phyloP scores from a whole-genome alignment of 2,797 vertebrate genomes.

The Chiloscyllium punctatum region DNA sequence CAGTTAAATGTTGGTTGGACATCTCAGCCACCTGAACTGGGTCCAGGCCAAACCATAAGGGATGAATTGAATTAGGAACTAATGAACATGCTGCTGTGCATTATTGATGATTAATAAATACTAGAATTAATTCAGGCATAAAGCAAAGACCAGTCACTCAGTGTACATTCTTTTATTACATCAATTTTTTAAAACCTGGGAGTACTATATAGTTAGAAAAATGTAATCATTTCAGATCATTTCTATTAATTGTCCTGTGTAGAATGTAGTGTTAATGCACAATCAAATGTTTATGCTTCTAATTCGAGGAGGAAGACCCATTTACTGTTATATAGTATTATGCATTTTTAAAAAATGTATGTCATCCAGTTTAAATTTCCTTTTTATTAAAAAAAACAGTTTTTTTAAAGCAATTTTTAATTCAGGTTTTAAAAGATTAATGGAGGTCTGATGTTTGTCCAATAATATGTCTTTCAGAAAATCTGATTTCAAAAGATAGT shows the following conservation, averaged over 20 bases:
- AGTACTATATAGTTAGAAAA: neutral
- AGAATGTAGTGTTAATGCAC: neutral
- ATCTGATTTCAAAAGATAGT: constrained; percentile 21
- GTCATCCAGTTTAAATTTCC: neutral
- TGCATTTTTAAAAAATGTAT: too few relatives aligned
- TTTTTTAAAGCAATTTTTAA: neutral
- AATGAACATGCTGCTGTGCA: constrained; percentile 16
- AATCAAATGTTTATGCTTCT: neutral
- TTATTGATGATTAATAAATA: constrained; percentile 37
- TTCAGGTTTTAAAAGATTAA: neutral
- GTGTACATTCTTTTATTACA: neutral
- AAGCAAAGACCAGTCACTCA: neutral
- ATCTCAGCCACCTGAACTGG: constrained; percentile 2
- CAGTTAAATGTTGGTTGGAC: constrained; percentile 26
- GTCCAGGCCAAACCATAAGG: constrained; percentile 4
- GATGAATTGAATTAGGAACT: constrained; percentile 32
- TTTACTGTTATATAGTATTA: neutral
- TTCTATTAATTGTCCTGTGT: neutral
- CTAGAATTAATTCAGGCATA: constrained; percentile 27
- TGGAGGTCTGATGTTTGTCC: neutral
- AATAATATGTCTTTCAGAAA: neutral
- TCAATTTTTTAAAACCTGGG: neutral
- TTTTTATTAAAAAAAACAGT: too few relatives aligned
- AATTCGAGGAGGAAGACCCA: neutral
- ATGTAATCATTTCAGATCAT: neutral